phyloP scores from a whole-genome alignment of 2,113 vertebrate species.

The Ondatra zibethicus region DNA sequence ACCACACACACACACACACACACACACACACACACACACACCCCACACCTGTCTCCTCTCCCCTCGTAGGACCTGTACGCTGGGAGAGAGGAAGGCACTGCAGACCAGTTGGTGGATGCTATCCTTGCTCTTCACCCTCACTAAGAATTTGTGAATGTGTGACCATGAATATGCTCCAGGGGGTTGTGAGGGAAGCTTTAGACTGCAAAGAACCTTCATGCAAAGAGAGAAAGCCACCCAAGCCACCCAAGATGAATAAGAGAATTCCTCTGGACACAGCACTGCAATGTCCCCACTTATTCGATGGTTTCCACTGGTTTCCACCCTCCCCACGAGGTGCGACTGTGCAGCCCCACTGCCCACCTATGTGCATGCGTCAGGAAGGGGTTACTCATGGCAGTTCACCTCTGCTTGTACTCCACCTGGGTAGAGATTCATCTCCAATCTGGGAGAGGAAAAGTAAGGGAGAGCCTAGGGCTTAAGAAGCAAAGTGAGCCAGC shows the following conservation, averaged over 20 bases:
- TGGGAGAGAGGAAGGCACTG: not conserved
- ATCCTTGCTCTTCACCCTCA: not conserved
- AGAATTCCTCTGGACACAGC: not conserved
- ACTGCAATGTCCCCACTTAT: not conserved
- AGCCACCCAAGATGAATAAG: not conserved
- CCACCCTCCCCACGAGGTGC: no score
- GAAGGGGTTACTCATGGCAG: not conserved
- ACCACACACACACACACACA: not conserved
- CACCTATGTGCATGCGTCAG: not conserved
- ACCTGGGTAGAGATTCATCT: not conserved
- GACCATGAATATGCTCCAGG: not conserved
- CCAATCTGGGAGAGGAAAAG: not conserved
- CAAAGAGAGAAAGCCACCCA: not conserved
- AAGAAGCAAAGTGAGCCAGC: not conserved
- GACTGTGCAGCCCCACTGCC: not conserved
- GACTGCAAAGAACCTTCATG: not conserved
- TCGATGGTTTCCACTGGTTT: not conserved
- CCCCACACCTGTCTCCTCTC: not conserved
- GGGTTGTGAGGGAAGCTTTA: not conserved
- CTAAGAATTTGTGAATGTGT: not conserved
- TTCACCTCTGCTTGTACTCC: not conserved
- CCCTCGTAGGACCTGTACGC: not conserved
- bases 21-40: not conserved
- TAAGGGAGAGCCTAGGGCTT: not conserved
- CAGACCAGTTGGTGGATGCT: not conserved